Evolutionary conservation across 2,797 vertebrate species (phyloP).

Genomic region (Poliocrania exsul): DNA sequence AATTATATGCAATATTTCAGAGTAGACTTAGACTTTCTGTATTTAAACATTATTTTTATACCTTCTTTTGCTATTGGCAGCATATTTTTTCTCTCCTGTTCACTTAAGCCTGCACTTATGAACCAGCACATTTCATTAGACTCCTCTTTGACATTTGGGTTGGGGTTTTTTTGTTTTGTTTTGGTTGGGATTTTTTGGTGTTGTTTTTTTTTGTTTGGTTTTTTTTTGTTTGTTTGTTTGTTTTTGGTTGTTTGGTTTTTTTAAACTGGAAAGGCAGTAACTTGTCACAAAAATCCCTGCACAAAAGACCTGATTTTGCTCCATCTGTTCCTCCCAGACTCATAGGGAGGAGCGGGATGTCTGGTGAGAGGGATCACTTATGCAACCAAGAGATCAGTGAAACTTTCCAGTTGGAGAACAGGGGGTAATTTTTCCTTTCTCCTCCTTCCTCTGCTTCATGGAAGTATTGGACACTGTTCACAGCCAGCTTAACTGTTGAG

Average conservation of each 20-base stretch:
- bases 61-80: background rate
- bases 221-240: background rate
- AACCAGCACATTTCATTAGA: background rate
- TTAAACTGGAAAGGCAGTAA: background rate
- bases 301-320: slow-evolving; percentile 30
- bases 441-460: background rate
- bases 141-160: background rate
- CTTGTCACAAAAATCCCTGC: background rate
- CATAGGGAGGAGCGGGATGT: background rate
- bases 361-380: background rate
- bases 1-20: background rate
- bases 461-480: background rate
- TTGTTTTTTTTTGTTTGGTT: background rate
- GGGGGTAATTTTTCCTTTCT: background rate
- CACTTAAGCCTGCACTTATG: background rate
- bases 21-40: background rate
- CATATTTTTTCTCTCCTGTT: background rate
- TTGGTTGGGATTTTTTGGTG: background rate
- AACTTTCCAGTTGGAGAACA: background rate
- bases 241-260: background rate
- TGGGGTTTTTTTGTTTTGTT: background rate
- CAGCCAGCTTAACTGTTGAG: background rate
- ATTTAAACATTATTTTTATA: background rate
- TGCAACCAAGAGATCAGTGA: background rate
- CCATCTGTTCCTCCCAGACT: background rate